Percentiles rank a stretch among this genome's conserved stretches.
These are phyloP conservation scores for Nerophis lumbriciformis DNA, from an alignment of 2,113 vertebrate species.

Conservation along the genomic window DNA sequence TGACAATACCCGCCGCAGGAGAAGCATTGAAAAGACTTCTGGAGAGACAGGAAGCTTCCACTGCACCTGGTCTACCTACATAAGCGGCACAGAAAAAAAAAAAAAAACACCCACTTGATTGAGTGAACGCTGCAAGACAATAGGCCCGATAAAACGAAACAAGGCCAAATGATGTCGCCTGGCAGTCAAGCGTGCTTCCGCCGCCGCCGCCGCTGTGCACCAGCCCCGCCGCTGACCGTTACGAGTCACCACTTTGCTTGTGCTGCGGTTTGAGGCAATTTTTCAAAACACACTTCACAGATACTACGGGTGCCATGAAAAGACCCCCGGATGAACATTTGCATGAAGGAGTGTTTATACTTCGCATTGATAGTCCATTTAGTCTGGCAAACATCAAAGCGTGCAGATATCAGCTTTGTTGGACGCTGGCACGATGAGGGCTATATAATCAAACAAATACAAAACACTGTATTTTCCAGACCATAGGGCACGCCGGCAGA, in stretches of 20 bases:
- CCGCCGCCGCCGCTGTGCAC: slow-evolving; percentile 26
- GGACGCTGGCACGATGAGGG: slow-evolving; percentile 40
- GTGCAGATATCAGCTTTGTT: slow-evolving; percentile 50
- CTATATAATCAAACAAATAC: slow-evolving; percentile 24
- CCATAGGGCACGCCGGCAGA: no score
- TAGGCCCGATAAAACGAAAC: slow-evolving; percentile 61
- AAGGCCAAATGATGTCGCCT: slow-evolving; percentile 66
- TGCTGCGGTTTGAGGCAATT: slow-evolving; percentile 45
- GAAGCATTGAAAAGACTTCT: slow-evolving; percentile 59
- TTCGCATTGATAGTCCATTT: slow-evolving; percentile 68
- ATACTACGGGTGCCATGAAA: slow-evolving; percentile 56
- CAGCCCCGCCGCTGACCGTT: slow-evolving; percentile 26
- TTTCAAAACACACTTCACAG: slow-evolving; percentile 64
- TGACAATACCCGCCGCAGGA: slow-evolving; percentile 61
- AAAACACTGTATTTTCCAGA: slow-evolving; percentile 30
- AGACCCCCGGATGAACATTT: slow-evolving; percentile 57
- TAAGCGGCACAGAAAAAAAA: slow-evolving; percentile 38
- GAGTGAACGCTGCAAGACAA: slow-evolving; percentile 59
- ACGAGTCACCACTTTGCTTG: slow-evolving; percentile 40
- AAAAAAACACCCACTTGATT: slow-evolving; percentile 59
- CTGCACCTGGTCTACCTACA: slow-evolving; percentile 67
- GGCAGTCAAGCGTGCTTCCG: slow-evolving; percentile 51
- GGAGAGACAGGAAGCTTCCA: slow-evolving; percentile 59
- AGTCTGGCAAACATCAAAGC: slow-evolving; percentile 64
- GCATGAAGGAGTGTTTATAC: slow-evolving; percentile 64